Evolutionary conservation across 2,797 vertebrate genomes (phyloP).

Genomic region (Betta splendens): DNA sequence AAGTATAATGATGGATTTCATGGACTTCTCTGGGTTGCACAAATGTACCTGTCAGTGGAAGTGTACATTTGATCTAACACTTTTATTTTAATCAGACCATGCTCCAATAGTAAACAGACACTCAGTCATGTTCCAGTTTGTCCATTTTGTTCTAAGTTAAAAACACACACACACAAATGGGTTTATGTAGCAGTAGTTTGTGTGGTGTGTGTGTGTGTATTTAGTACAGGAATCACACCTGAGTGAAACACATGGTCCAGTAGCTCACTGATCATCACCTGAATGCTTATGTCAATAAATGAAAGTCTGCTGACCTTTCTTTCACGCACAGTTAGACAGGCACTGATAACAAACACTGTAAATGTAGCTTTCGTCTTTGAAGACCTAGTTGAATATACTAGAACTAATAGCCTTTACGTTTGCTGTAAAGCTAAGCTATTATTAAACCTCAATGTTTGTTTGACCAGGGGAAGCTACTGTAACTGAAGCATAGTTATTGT

Average conservation of each 20-base stretch:
- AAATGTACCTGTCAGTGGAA: no score
- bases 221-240: constrained; percentile 53
- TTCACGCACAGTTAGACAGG: constrained; percentile 10
- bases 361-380: constrained; percentile 11
- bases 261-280: constrained; percentile 25
- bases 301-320: not conserved
- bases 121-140: constrained; percentile 2
- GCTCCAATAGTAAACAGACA: constrained; percentile 1
- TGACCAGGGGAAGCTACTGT: not conserved
- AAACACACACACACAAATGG: constrained; percentile 29
- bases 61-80: no score
- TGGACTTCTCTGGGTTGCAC: no score
- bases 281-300: constrained; percentile 34
- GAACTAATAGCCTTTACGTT: not conserved
- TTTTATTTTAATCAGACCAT: constrained; percentile 2
- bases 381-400: not conserved
- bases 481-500: not conserved
- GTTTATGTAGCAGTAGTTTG: not conserved
- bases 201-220: constrained; percentile 20
- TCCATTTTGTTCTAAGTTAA: constrained; percentile 56
- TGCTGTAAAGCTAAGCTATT: not conserved
- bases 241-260: constrained; percentile 34
- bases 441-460: not conserved
- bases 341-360: constrained; percentile 1
- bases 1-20: no score